Evolutionary conservation across 2,113 vertebrate genomes (phyloP).

Genomic region (Anguilla japonica): DNA sequence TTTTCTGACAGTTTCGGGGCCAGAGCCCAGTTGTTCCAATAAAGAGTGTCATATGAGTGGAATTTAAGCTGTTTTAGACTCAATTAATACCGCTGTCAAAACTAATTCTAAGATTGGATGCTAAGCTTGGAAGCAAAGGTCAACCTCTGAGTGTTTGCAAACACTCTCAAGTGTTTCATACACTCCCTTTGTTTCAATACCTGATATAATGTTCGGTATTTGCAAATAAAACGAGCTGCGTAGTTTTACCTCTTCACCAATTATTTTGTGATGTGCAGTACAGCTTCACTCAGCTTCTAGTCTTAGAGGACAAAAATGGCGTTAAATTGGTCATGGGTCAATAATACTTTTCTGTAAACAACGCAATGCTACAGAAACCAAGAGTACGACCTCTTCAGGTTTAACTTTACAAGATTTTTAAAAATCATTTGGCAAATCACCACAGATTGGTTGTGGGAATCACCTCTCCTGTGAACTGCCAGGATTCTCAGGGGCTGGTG

Average conservation of each 20-base stretch:
- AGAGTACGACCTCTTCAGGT: constrained; percentile 29
- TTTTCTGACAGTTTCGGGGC: constrained; percentile 86
- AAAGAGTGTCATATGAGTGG: constrained; percentile 84
- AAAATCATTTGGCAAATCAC: neutral
- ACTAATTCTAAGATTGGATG: constrained; percentile 79
- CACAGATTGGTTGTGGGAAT: no score
- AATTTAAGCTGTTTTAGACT: constrained; percentile 87
- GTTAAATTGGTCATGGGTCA: constrained; percentile 40
- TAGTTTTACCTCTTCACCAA: neutral
- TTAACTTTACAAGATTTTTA: constrained; percentile 19
- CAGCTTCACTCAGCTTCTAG: constrained; percentile 33
- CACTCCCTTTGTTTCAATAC: constrained; percentile 56
- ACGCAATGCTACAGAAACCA: constrained; percentile 42
- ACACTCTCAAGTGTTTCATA: constrained; percentile 43
- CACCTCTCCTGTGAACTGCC: no score
- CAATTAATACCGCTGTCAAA: constrained; percentile 96
- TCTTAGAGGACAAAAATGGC: constrained; percentile 36
- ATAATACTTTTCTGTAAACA: constrained; percentile 44
- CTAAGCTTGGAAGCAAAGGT: constrained; percentile 76
- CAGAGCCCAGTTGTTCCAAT: constrained; percentile 79
- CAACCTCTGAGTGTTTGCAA: constrained; percentile 73
- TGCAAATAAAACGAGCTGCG: neutral
- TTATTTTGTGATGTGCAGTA: constrained; percentile 46
- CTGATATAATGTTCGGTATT: constrained; percentile 33
- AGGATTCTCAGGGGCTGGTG: no score